Percentiles rank a stretch among this genome's conserved stretches.
phyloP scores from a whole-genome alignment of 2,888 invertebrate genomes.

The Escarpia spicata region DNA sequence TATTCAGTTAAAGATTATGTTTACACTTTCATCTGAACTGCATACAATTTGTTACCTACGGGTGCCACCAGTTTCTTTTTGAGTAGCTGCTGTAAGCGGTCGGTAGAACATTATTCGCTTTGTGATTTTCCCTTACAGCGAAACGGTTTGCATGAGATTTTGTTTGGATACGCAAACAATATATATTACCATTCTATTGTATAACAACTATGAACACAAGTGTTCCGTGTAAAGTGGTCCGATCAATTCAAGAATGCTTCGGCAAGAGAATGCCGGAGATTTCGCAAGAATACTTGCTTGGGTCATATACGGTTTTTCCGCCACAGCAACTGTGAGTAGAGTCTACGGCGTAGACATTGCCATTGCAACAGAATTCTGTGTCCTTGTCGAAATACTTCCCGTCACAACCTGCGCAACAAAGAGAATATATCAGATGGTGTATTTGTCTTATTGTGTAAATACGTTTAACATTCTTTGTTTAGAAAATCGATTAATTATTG shows the following conservation, averaged over 20 bases:
- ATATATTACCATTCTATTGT: no score
- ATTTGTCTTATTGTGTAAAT: no score
- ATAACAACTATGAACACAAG: not conserved
- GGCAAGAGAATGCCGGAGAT: not conserved
- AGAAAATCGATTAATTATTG: not conserved
- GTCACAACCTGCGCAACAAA: not conserved
- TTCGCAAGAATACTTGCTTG: not conserved
- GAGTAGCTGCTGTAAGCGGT: no score
- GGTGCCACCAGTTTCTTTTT: no score
- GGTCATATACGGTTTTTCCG: not conserved
- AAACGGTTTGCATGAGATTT: no score
- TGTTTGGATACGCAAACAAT: no score
- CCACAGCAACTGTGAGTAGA: not conserved
- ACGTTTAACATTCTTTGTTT: not conserved
- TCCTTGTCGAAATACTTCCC: not conserved
- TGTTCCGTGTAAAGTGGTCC: not conserved
- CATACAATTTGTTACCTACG: no score
- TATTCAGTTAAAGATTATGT: no score
- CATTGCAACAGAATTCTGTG: not conserved
- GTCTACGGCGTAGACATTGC: not conserved
- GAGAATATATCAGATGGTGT: not conserved
- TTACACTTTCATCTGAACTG: no score
- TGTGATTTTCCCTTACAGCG: no score
- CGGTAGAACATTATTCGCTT: no score
- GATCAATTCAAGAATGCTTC: not conserved